Evolutionary conservation across 37 sponge, comb jelly and placozoan genomes (phyloP), one percentile per base, ranked within the genome.

Genomic region (Spongia lamella): DNA sequence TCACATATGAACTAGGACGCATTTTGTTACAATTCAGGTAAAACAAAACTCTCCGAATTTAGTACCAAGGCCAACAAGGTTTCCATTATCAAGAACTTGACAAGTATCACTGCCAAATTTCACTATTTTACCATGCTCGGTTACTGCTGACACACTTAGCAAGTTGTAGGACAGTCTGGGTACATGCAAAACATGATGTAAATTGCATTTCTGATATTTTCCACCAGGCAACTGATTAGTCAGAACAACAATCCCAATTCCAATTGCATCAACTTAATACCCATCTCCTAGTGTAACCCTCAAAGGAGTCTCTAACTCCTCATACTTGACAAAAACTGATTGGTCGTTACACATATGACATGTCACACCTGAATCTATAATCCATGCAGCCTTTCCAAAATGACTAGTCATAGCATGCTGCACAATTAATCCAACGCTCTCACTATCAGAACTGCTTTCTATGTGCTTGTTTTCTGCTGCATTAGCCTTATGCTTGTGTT

Each of bases 141-240:
- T 64, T n/a, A 13, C 34, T 19, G 30, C 34, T 20, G 66, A 13
- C 33, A 64, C 33, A 27, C 66, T 64, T 35, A 64, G 37, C 5
- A 64, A 36, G 37, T 64, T 64, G 66, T 64, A 64, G 5, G 66
- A 35, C 27, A 64, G 11, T 9, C n/a, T 64, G 37, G 66, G 66
- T 36, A 64, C 66, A 27, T 64, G 34, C n/a, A 64, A 36, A 35
- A 64, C 66, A 29, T 64, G 13, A 7, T 21, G 33, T 36, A 64
- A 64, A 7, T 27, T 64, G 11, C 32, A 21, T 20, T 30, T 64
- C 33, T 33, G 11, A 31, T 20, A 13, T 13, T 64, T 20, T n/a
- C 37, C 37, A 33, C 34, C 9, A n/a, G 37, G 66, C n/a, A 64
- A 5, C 33, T 64, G n/a, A 20, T 13, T 31, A 5, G 27, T 64